Percentiles rank a stretch among this genome's conserved stretches.
Evolutionary conservation across 2,888 invertebrate genomes (phyloP).

Genomic region (Drosophila merina): DNA sequence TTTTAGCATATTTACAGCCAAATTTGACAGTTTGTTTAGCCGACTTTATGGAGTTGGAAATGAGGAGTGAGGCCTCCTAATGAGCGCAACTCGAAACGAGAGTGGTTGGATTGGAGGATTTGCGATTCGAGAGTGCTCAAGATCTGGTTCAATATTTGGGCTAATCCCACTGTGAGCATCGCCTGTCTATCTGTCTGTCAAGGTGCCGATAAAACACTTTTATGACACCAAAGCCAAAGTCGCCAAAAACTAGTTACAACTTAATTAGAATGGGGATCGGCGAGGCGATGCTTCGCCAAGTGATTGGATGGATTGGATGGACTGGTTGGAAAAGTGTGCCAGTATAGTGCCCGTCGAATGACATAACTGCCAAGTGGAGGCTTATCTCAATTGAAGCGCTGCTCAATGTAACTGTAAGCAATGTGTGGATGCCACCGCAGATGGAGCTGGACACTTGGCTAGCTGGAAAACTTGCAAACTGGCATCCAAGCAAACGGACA

Average conservation of each 20-base stretch:
- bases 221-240: constrained; percentile 57
- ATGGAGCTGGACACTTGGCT: constrained; percentile 37
- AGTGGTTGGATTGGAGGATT: constrained; percentile 4
- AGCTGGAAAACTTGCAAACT: constrained; percentile 3
- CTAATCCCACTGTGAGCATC: constrained; percentile 43
- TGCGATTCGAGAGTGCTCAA: constrained; percentile 4
- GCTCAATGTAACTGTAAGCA: constrained; percentile 72
- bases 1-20: constrained; percentile 49
- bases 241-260: constrained; percentile 45
- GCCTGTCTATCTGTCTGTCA: constrained; percentile 33
- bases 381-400: constrained; percentile 75
- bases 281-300: not conserved
- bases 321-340: constrained; percentile 52
- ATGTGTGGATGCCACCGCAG: constrained; percentile 46
- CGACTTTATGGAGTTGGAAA: constrained; percentile 34
- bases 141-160: constrained; percentile 49
- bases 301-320: constrained; percentile 37
- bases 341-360: constrained; percentile 57
- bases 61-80: constrained; percentile 12
- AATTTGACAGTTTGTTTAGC: constrained; percentile 60
- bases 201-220: constrained; percentile 57
- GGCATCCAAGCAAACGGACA: not conserved
- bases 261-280: constrained; percentile 68
- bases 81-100: constrained; percentile 6
- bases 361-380: constrained; percentile 62